Evolutionary conservation across 2,888 invertebrate genomes (phyloP).

Genomic region (Gastrophysa polygoni): DNA sequence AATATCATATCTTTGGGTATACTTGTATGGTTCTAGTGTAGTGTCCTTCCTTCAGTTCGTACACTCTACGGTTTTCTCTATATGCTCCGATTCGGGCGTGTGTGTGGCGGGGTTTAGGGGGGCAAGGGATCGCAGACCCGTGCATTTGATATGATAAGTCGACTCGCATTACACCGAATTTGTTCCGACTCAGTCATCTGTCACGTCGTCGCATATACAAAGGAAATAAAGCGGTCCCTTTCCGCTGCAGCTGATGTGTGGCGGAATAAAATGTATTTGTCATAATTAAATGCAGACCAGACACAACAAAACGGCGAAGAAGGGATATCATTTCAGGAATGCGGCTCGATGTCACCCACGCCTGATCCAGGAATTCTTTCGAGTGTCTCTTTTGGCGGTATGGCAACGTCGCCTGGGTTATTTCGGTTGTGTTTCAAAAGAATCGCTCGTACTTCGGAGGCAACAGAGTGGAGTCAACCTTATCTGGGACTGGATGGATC

Average conservation of each 20-base stretch:
- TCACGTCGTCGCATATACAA: slow-evolving; percentile 29
- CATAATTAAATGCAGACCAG: slow-evolving; percentile 32
- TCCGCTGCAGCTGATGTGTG: slow-evolving; percentile 31
- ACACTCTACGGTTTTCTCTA: background rate
- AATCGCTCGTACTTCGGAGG: too few relatives aligned
- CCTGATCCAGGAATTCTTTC: background rate
- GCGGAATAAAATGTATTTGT: slow-evolving; percentile 33
- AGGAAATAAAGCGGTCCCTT: slow-evolving; percentile 31
- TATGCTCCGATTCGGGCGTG: background rate
- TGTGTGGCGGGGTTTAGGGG: background rate
- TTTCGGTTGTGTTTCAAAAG: too few relatives aligned
- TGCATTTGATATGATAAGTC: slow-evolving; percentile 33
- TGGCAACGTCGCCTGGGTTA: too few relatives aligned
- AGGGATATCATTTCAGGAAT: slow-evolving; percentile 8
- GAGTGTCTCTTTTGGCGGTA: background rate
- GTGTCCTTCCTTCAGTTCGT: too few relatives aligned
- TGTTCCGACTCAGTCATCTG: slow-evolving; percentile 31
- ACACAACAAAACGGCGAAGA: slow-evolving; percentile 25
- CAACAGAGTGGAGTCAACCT: too few relatives aligned
- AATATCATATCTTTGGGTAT: too few relatives aligned
- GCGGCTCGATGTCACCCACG: slow-evolving; percentile 4
- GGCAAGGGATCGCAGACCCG: slow-evolving; percentile 13
- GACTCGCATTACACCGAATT: slow-evolving; percentile 29
- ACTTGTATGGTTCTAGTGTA: too few relatives aligned
- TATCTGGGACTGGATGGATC: too few relatives aligned